These are phyloP conservation scores for Orchestia grillus DNA, from an alignment of 1,140 invertebrate species.

Conservation along the genomic window DNA sequence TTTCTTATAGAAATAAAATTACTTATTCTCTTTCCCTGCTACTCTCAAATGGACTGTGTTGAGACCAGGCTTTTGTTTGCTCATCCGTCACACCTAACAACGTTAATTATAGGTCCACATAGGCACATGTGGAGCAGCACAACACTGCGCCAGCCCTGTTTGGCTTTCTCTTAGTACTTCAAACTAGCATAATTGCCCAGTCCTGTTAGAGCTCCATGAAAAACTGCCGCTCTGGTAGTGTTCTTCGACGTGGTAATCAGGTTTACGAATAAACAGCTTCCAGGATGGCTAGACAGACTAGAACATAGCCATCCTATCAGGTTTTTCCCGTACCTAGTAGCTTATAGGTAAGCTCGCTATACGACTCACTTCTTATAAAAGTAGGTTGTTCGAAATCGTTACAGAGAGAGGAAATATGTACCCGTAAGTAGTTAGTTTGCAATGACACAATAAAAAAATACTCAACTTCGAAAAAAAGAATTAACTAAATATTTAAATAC, in stretches of 20 bases:
- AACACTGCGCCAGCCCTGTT: not conserved
- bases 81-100: not conserved
- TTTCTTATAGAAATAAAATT: not conserved
- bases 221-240: not conserved
- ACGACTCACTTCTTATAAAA: not conserved
- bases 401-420: not conserved
- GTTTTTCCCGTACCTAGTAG: not conserved
- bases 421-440: not conserved
- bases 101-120: not conserved
- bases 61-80: not conserved
- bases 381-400: not conserved
- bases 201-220: not conserved
- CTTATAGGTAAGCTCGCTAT: not conserved
- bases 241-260: not conserved
- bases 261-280: not conserved
- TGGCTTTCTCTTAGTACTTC: not conserved
- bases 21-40: not conserved
- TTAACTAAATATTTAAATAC: no score
- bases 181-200: not conserved
- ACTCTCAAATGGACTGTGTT: not conserved
- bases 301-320: not conserved
- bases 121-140: not conserved
- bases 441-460: not conserved
- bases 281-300: not conserved
- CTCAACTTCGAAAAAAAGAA: no score